These are phyloP conservation scores for Pseudocheirus occidentalis DNA, from an alignment of 2,797 vertebrate species.

Conservation along the genomic window DNA sequence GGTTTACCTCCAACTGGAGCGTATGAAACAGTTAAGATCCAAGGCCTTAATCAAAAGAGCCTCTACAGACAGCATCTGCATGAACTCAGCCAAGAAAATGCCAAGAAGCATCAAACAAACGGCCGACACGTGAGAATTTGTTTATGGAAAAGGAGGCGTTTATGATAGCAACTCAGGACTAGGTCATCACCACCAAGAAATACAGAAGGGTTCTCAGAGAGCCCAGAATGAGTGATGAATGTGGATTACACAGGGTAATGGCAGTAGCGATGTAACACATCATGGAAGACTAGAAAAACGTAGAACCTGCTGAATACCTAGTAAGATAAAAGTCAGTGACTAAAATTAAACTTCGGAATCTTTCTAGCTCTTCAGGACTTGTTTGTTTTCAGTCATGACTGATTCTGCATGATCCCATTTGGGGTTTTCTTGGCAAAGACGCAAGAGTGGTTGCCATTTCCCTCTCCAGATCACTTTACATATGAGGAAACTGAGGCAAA, in stretches of 20 bases:
- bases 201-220: not conserved
- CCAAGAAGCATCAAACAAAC: not conserved
- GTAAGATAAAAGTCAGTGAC: not conserved
- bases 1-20: not conserved
- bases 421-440: not conserved
- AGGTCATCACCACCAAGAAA: not conserved
- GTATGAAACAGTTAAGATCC: not conserved
- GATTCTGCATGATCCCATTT: not conserved
- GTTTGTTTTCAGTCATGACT: not conserved
- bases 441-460: not conserved
- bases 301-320: not conserved
- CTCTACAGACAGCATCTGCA: not conserved
- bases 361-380: not conserved
- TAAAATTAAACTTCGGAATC: not conserved
- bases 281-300: not conserved
- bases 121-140: not conserved
- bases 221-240: not conserved
- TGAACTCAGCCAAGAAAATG: not conserved
- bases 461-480: not conserved
- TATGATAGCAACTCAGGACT: not conserved
- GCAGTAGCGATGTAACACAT: not conserved
- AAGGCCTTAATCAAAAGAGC: not conserved
- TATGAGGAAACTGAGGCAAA: not conserved
- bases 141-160: not conserved
- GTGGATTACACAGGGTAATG: not conserved